These are phyloP conservation scores for Corynorhinus townsendii DNA, from an alignment of 2,113 vertebrate genomes.

Conservation along the genomic window DNA sequence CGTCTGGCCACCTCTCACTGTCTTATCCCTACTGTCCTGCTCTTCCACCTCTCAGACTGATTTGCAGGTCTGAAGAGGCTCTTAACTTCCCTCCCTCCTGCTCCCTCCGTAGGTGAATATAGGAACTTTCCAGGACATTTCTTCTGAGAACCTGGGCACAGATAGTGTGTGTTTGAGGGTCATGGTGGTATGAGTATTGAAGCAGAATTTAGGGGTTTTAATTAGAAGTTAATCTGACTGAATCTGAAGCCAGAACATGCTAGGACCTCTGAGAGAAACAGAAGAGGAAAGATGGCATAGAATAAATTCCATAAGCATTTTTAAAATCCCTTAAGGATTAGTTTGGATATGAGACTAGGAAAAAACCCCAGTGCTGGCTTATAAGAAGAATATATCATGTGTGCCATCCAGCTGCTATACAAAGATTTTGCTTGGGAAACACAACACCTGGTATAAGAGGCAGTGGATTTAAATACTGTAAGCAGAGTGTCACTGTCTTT, in stretches of 20 bases:
- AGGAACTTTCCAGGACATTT: neutral
- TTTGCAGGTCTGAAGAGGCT: neutral
- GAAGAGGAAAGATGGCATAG: neutral
- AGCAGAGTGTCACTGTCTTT: neutral
- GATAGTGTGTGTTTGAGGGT: neutral
- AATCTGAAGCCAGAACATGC: neutral
- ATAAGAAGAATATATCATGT: neutral
- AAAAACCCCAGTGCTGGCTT: neutral
- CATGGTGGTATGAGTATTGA: neutral
- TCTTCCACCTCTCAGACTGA: neutral
- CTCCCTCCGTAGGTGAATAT: neutral
- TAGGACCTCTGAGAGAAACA: neutral
- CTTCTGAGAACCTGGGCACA: neutral
- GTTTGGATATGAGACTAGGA: neutral
- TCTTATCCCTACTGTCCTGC: neutral
- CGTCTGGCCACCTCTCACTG: neutral
- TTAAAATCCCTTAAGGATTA: neutral
- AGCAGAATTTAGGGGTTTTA: neutral
- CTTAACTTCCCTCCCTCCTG: neutral
- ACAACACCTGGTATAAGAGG: neutral
- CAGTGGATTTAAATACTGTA: neutral
- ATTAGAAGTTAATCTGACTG: neutral
- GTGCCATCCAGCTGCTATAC: neutral
- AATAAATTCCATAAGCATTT: conserved; percentile 12
- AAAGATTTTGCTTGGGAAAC: neutral